Evolutionary conservation across 2,797 vertebrate species (phyloP).

Genomic region (Salmo trutta): DNA sequence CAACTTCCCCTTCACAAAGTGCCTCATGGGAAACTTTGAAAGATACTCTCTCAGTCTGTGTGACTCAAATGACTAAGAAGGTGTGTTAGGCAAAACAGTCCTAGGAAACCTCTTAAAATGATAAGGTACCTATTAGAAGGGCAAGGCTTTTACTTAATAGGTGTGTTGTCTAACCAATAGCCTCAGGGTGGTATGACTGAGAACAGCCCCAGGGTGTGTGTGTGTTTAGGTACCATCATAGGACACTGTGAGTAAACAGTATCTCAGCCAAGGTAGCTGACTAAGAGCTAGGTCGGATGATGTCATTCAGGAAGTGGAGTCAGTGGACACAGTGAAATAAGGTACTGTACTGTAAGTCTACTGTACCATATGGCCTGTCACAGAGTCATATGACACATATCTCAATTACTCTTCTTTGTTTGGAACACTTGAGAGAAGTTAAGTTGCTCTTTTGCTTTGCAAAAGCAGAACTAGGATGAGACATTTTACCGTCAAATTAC

Average conservation of each 20-base stretch:
- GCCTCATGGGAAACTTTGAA: background rate
- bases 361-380: slow-evolving; percentile 1
- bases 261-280: slow-evolving; percentile 24
- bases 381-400: slow-evolving; percentile 15
- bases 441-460: background rate
- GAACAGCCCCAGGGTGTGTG: slow-evolving; percentile 10
- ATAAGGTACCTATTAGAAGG: background rate
- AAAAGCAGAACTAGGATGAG: slow-evolving; percentile 24
- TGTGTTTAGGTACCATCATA: slow-evolving; percentile 46
- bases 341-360: slow-evolving; percentile 4
- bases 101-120: background rate
- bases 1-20: background rate
- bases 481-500: background rate
- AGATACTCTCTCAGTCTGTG: background rate
- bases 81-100: background rate
- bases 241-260: slow-evolving; percentile 59
- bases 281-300: slow-evolving; percentile 36
- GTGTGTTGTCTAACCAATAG: slow-evolving; percentile 23
- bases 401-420: background rate
- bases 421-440: background rate
- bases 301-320: slow-evolving; percentile 65
- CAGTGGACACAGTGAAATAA: slow-evolving; percentile 38
- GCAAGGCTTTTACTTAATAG: slow-evolving; percentile 14
- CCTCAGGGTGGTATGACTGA: slow-evolving; percentile 17
- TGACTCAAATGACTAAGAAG: background rate